Evolutionary conservation across 2,797 vertebrate species (phyloP), one percentile per base, ranked within the genome.

Genomic region (Erpetoichthys calabaricus): DNA sequence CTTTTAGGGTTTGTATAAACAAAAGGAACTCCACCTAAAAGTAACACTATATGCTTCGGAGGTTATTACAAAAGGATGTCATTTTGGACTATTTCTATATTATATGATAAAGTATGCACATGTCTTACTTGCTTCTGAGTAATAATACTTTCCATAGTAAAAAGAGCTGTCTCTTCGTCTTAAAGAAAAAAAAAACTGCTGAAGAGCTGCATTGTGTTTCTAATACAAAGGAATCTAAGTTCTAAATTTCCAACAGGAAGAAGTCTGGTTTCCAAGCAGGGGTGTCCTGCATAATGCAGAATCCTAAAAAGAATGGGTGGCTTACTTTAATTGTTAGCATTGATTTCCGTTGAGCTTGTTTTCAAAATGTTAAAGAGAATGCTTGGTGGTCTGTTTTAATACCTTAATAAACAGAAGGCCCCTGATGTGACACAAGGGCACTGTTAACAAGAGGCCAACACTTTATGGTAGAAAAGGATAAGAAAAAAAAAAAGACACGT

Each of bases 301-400:
- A 56, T 42, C 46, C 3, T 25, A 5, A 25, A 53, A 61, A 58
- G 42, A 62, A 47, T 7, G 63, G 62, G 65, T 68, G 62, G 55
- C 51, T 46, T 64, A 57, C n/a, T 55, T 56, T 49, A 57, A 56
- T 55, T 55, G 45, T 60, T 59, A 46, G 41, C 8, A 9, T 56
- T 49, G 51, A 61, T 58, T 66, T 59, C 10, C 44, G 42, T 45
- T 44, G 52, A 51, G 45, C 56, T 53, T 60, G 55, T 52, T 62
- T 56, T 55, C 54, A 7, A 42, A 53, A 47, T 42, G 46, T 5
- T 53, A 43, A 50, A 62, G 63, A 67, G 63, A 64, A 73, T 64
- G 65, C 78, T 81, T 81, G 82, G 84, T 87, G 86, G 84, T 87
- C 82, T 81, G 70, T 80, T 85, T 85, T 82, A 82, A 81, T 79